Conservation (phyloP, 2,113 vertebrate genomes). For the Balaenoptera acutorostrata region DNA sequence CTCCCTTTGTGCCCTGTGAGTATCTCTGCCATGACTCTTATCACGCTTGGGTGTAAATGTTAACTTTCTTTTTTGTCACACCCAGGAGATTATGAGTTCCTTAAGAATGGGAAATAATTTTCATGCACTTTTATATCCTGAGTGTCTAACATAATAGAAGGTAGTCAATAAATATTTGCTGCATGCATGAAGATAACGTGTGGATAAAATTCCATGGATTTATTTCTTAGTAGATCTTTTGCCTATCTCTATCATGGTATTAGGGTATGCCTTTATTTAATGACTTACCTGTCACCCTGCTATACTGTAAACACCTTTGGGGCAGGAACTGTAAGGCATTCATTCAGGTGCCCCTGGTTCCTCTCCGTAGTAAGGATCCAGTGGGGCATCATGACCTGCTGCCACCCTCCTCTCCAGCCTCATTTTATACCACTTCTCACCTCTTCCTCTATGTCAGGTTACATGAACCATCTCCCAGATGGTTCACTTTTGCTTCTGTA, state of each 20-base stretch:
- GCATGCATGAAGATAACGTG: not conserved
- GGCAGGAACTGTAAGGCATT: not conserved
- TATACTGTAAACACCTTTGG: not conserved
- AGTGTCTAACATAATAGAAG: not conserved
- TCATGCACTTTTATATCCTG: not conserved
- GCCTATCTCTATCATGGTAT: not conserved
- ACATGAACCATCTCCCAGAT: not conserved
- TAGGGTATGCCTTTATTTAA: not conserved
- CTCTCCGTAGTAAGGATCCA: not conserved
- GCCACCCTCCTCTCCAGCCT: not conserved
- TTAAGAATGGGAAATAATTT: not conserved
- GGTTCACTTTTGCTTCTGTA: not conserved
- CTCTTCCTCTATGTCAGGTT: not conserved
- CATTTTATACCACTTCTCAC: not conserved
- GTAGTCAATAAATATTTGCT: not conserved
- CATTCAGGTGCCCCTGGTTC: not conserved
- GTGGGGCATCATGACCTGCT: not conserved
- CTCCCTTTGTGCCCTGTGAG: not conserved
- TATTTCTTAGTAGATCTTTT: not conserved
- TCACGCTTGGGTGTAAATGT: not conserved
- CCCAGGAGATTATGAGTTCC: not conserved
- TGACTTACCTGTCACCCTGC: not conserved
- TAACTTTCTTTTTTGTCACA: not conserved
- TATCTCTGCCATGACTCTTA: not conserved
- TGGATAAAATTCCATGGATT: not conserved